Evolutionary conservation across 2,888 invertebrate species (phyloP).

Genomic region (Tipula vernalis): DNA sequence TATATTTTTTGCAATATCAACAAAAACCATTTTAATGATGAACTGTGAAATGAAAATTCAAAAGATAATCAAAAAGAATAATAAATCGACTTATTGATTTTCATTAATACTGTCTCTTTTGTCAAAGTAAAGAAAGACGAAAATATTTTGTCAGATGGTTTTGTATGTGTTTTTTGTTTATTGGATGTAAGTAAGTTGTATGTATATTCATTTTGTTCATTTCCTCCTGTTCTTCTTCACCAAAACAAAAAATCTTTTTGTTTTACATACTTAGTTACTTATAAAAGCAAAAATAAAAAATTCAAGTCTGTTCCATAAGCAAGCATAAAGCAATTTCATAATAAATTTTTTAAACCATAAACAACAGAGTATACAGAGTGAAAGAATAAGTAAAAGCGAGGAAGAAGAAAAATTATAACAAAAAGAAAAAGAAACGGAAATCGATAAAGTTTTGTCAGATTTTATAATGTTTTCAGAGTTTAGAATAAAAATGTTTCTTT

Average conservation of each 20-base stretch:
- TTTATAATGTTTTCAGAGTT: neutral
- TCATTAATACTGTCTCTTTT: neutral
- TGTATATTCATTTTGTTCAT: neutral
- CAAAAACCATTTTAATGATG: neutral
- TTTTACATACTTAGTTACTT: neutral
- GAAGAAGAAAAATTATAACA: neutral
- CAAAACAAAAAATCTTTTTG: neutral
- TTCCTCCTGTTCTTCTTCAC: neutral
- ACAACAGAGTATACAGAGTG: neutral
- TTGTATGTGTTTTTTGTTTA: too few relatives aligned
- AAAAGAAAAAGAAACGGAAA: neutral
- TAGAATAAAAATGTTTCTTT: neutral
- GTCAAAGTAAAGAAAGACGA: neutral
- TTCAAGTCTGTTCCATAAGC: neutral
- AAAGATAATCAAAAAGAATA: neutral
- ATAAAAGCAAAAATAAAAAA: neutral
- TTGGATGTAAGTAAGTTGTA: neutral
- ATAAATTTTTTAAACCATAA: neutral
- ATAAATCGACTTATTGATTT: neutral
- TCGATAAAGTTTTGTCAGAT: slow-evolving; percentile 4
- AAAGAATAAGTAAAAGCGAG: neutral
- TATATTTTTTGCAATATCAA: neutral
- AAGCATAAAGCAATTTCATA: neutral
- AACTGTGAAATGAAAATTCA: neutral
- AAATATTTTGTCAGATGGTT: neutral